Evolutionary conservation across 1,140 invertebrate genomes (phyloP), one percentile per base, ranked within the genome.

Genomic region (Cyrtorhinus lividipennis): DNA sequence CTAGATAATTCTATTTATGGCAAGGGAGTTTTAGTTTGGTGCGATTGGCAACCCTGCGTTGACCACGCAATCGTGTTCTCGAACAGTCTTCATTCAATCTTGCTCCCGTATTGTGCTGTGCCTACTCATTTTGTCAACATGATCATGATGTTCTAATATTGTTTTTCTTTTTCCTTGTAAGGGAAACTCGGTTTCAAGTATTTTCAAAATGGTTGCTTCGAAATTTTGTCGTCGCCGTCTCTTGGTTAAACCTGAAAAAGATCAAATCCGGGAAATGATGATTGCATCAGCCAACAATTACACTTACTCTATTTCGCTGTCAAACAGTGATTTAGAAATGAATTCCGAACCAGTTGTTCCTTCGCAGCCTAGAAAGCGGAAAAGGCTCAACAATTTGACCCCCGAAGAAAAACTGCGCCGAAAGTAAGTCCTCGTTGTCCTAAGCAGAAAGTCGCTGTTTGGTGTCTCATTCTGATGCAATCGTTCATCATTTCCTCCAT

Each of bases 381-480:
- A 86, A 38, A 77, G 85, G 20, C 73, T 90, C 63, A 86, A 89
- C 73, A 85, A 88, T 73, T 72, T 90, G 1, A 80, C 84, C 24
- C 87, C 84, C 83, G 87, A 90, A 71, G 86, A 90, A 73, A 90
- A 89, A 72, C 75, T 88, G 63, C 84, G 87, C 71, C 77, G 87
- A 71, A 90, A 90, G 87, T 89, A 77, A 79, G 85, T 81, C 12
- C n/a, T n/a, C n/a, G n/a, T n/a, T n/a, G n/a, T n/a, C n/a, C n/a
- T n/a, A n/a, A n/a, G n/a, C n/a, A n/a, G n/a, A n/a, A n/a, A n/a
- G n/a, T n/a, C n/a, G n/a, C n/a, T n/a, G n/a, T n/a, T n/a, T n/a
- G n/a, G n/a, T n/a, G n/a, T n/a, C n/a, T n/a, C n/a, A n/a, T n/a
- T n/a, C n/a, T n/a, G n/a, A n/a, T n/a, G n/a, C n/a, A n/a, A n/a